Evolutionary conservation across 2,113 vertebrate species (phyloP), one percentile per base, ranked within the genome.

Genomic region (Myocastor coypus): DNA sequence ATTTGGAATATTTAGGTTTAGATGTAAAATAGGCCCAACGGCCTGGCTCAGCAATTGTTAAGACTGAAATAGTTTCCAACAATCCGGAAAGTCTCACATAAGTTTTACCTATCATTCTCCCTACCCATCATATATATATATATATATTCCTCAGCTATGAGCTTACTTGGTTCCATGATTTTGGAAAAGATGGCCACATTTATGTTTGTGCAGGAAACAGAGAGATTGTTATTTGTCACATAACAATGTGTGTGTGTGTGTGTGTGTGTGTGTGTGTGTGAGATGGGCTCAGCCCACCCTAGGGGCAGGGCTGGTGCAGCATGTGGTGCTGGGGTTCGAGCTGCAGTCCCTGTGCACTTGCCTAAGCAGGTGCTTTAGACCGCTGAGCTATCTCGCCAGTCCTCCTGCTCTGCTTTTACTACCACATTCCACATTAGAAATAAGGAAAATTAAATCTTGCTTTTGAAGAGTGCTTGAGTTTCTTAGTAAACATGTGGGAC

Each of bases 1-100:
- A 57, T 68, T 95, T 97, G 86, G 61, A 73, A 30, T 30, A 82
- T 87, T 87, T 69, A 81, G 5, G 28, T 16, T 83, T 66, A 93
- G 19, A 34, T 59, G 26, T 34, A 93, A 92, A 89, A 77, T 34
- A 24, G 12, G 59, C 30, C 37, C 17, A 77, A 13, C 10, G n/a
- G 30, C 34, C 7, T 63, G n/a, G 12, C 20, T 87, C 89, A 86
- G 83, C 63, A 96, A 88, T 85, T 78, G 22, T 20, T 78, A 66
- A 50, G 24, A 66, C 59, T 64, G 10, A 88, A 16, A 71, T 7
- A n/a, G 4, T 87, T 42, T 89, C 24, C 61, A 87, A 0, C 24
- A 80, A 17, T 64, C 61, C 4, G 17, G 57, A 84, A 61, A 46
- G 52, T 37, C 64, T 69, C 16, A 2, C 7, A 11, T 57, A n/a